phyloP scores from a whole-genome alignment of 2,797 vertebrate genomes.

The Dermochelys coriacea region DNA sequence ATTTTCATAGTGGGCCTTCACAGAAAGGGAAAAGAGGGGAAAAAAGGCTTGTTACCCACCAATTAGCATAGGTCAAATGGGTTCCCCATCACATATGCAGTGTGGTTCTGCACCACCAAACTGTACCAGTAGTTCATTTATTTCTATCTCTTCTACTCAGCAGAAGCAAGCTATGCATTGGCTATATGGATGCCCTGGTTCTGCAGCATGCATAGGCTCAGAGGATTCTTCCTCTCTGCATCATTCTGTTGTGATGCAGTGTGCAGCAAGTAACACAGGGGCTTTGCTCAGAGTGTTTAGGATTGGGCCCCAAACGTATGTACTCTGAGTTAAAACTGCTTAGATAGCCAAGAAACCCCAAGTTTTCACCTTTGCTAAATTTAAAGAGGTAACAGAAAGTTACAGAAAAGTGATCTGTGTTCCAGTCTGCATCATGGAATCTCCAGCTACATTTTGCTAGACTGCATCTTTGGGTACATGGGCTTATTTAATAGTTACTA shows the following conservation, averaged over 20 bases:
- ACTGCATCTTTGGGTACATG: not conserved
- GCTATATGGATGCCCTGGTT: not conserved
- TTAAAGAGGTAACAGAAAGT: fast-evolving
- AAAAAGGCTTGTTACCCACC: not conserved
- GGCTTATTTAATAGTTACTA: not conserved
- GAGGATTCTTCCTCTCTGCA: not conserved
- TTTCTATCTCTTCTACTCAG: not conserved
- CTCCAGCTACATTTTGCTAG: fast-evolving
- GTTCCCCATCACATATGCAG: fast-evolving
- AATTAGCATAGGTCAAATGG: not conserved
- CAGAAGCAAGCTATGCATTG: no score
- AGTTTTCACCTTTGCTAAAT: not conserved
- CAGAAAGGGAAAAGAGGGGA: not conserved
- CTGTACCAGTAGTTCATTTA: not conserved
- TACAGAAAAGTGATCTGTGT: not conserved
- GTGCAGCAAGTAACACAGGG: not conserved
- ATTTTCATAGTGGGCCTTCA: not conserved
- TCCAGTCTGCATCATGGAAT: not conserved
- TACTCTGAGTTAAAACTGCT: not conserved
- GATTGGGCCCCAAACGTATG: not conserved
- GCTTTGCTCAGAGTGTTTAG: not conserved
- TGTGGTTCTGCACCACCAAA: not conserved
- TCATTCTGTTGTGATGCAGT: not conserved
- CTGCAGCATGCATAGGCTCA: not conserved
- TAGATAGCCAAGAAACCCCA: not conserved